phyloP scores from a whole-genome alignment of 2,113 vertebrate species.

The Turnix velox region DNA sequence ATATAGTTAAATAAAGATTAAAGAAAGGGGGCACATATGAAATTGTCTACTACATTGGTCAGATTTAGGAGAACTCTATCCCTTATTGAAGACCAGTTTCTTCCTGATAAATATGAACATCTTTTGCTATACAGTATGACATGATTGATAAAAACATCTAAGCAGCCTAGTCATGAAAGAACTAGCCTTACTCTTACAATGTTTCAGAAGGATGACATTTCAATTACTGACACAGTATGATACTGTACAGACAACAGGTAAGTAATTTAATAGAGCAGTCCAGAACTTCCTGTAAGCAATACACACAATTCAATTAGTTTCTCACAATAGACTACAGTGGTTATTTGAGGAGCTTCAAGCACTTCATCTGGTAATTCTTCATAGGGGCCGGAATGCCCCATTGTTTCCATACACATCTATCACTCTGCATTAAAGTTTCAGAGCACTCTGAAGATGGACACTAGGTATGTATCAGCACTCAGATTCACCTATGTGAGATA shows the following conservation, averaged over 20 bases:
- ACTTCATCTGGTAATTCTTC: slow-evolving; percentile 13
- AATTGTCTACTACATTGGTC: neutral
- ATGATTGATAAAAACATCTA: neutral
- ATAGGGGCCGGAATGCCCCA: neutral
- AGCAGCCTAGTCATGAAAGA: neutral
- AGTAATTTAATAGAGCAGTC: slow-evolving; percentile 43
- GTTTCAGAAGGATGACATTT: neutral
- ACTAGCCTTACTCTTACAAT: neutral
- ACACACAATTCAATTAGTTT: slow-evolving; percentile 50
- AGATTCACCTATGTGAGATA: neutral
- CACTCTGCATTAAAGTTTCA: neutral
- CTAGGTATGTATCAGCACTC: accelerated
- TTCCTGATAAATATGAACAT: neutral
- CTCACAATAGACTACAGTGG: slow-evolving; percentile 19
- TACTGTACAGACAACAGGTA: slow-evolving; percentile 28
- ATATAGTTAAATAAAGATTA: neutral
- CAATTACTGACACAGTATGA: slow-evolving; percentile 13
- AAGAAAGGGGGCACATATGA: neutral
- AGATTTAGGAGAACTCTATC: neutral
- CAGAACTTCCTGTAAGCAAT: slow-evolving; percentile 59
- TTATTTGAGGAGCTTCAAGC: slow-evolving; percentile 22
- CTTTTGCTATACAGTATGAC: neutral
- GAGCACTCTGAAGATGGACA: accelerated
- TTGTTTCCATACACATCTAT: neutral
- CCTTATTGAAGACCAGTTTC: neutral